Base-by-base conservation (phyloP, 2,888 invertebrate genomes). In the Anaspis maculata region DNA sequence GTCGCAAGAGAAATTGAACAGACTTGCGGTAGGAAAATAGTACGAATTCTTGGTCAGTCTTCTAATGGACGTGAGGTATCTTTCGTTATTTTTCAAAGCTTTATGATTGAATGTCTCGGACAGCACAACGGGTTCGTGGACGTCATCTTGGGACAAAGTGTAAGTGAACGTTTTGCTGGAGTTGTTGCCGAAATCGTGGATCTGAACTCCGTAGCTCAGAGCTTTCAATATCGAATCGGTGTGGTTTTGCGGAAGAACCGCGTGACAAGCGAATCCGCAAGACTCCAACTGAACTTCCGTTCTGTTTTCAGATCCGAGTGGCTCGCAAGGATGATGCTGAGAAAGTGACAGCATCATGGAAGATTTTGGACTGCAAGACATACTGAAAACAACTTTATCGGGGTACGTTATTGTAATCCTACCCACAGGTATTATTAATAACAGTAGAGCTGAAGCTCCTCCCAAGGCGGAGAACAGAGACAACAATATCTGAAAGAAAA, bases 371-470 rank as follows among this genome's bases (percentile, higher is more conserved):
- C 44, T 44, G 51, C 82, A 82, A 3, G 70, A 64, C 15, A 77
- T 55, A 21, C 77, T 69, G 45, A 83, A 64, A 42, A 79, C 71
- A 10, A 76, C 69, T 26, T 68, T 63, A 3, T 74, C 67, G 3
- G 83, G 82, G 52, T 76, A 79, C 7, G 73, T 73, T 25, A 80
- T 68, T 1, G 74, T 78, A 46, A 80, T 70, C 44, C 83, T 68
- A 12, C 82, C 83, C 3, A 80, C 76, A 1, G 84, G 84, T 22
- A 85, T 82, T 6, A 77, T 65, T 15, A 83, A 68, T 32, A 84
- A 66, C 12, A 83, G 66, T 28, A 84, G 64, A 1, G 82, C 77
- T 3, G 79, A 74, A 3, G 66, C 69, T 3, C 83, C 83, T 12
- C 81, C 81, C 36, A 79, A 56, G 11, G 72, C 71, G 21, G 83